Percentiles rank a stretch among this genome's conserved stretches.
Evolutionary conservation across 2,888 invertebrate genomes (phyloP).

Genomic region (Tanytarsus gracilentus): DNA sequence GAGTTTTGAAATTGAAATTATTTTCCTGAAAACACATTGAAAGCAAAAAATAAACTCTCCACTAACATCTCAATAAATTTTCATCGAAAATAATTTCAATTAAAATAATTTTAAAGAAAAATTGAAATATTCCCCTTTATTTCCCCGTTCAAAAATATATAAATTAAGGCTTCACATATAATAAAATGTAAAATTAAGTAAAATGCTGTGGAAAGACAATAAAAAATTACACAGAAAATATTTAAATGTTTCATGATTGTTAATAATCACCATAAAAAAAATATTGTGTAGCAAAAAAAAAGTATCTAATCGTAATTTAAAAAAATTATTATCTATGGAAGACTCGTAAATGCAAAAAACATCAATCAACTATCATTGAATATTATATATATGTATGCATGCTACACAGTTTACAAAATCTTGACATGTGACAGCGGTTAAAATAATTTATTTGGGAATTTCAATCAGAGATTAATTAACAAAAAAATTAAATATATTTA

Average conservation of each 20-base stretch:
- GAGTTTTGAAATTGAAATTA: not conserved
- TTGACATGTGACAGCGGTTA: no score
- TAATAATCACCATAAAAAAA: not conserved
- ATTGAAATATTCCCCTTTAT: constrained; percentile 11
- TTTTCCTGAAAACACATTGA: not conserved
- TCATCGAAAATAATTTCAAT: not conserved
- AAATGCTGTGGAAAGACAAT: constrained; percentile 46
- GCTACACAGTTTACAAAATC: no score
- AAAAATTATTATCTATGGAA: constrained; percentile 17
- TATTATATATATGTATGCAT: no score
- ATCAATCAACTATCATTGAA: not conserved
- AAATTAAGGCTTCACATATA: constrained; percentile 11
- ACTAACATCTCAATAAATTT: constrained; percentile 11
- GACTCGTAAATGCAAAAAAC: constrained; percentile 28
- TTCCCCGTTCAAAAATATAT: constrained; percentile 23
- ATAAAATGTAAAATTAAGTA: constrained; percentile 36
- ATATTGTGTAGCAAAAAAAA: not conserved
- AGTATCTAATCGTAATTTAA: not conserved
- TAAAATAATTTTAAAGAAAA: constrained; percentile 3
- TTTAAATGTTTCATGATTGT: not conserved
- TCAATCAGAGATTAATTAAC: constrained; percentile 21
- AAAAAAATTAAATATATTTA: constrained; percentile 10
- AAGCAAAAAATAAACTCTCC: constrained; percentile 23
- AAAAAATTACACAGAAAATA: constrained; percentile 33
- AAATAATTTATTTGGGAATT: constrained; percentile 14